Evolutionary conservation across 2,888 invertebrate genomes (phyloP).

Genomic region (Thelaira solivaga): DNA sequence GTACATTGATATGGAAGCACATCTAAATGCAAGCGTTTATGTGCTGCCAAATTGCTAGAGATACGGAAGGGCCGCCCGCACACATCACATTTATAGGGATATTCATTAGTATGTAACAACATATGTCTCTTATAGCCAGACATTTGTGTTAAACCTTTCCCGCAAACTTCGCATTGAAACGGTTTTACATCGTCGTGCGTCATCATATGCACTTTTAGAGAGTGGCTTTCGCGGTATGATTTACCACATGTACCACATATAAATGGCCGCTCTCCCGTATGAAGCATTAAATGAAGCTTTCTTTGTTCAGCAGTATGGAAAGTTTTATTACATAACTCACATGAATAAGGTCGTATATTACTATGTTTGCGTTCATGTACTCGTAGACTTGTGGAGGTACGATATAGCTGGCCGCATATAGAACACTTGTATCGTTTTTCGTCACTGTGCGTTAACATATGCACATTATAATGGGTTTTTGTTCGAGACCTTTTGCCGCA

Average conservation of each 20-base stretch:
- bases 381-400: conserved; percentile 67
- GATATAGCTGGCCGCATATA: conserved; percentile 51
- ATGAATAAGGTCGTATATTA: conserved; percentile 72
- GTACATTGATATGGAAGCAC: conserved; percentile 74
- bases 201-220: conserved; percentile 72
- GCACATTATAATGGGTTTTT: conserved; percentile 54
- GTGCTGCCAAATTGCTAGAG: conserved; percentile 75
- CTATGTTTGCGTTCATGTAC: conserved; percentile 70
- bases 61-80: conserved; percentile 74
- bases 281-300: conserved; percentile 74
- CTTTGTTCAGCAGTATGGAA: conserved; percentile 76
- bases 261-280: conserved; percentile 74
- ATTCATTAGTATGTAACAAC: conserved; percentile 75
- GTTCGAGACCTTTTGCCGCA: conserved; percentile 52
- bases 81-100: conserved; percentile 73
- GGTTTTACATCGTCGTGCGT: conserved; percentile 75
- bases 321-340: conserved; percentile 73
- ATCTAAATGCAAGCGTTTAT: conserved; percentile 72
- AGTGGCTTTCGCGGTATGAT: conserved; percentile 74
- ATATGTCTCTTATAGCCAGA: conserved; percentile 76
- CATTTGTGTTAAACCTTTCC: conserved; percentile 76
- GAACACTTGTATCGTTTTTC: conserved; percentile 51
- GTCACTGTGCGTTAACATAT: conserved; percentile 55
- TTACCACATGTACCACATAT: conserved; percentile 73
- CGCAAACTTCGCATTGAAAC: conserved; percentile 73